Evolutionary conservation across 1,140 invertebrate species (phyloP).

Genomic region (Antheraea mylitta): DNA sequence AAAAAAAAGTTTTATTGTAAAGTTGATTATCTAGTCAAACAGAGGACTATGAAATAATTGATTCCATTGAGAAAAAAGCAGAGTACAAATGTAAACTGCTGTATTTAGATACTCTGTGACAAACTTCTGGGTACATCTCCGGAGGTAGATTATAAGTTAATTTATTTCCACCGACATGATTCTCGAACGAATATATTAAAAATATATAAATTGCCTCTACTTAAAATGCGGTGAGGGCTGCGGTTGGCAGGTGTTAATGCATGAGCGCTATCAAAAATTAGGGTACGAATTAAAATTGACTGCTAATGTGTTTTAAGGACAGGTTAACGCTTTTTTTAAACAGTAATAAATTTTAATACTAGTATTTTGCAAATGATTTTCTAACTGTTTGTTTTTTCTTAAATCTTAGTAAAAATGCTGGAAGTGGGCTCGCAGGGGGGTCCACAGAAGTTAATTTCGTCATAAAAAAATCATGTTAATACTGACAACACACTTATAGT

Average conservation of each 20-base stretch:
- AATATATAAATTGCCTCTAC: slow-evolving; percentile 22
- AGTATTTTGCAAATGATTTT: too few species aligned
- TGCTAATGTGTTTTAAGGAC: not conserved
- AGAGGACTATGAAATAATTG: too few species aligned
- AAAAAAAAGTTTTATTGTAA: too few species aligned
- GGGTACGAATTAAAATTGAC: not conserved
- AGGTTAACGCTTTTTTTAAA: not conserved
- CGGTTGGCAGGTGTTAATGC: slow-evolving; percentile 7
- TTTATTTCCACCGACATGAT: slow-evolving; percentile 18
- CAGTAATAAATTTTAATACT: too few species aligned
- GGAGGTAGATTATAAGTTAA: slow-evolving; percentile 21
- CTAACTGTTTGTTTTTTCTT: too few species aligned
- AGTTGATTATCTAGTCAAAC: too few species aligned
- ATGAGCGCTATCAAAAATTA: not conserved
- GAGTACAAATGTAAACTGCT: not conserved
- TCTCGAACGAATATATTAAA: slow-evolving; percentile 20
- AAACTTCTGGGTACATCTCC: not conserved
- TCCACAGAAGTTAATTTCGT: too few species aligned
- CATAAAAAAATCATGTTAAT: too few species aligned
- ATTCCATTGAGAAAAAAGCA: too few species aligned
- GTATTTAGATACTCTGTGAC: not conserved
- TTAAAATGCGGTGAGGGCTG: slow-evolving; percentile 11
- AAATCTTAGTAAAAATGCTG: too few species aligned
- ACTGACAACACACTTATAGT: too few species aligned
- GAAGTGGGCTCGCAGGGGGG: too few species aligned